Evolutionary conservation across 2,113 vertebrate genomes (phyloP).

Genomic region (Myxocyprinus asiaticus): DNA sequence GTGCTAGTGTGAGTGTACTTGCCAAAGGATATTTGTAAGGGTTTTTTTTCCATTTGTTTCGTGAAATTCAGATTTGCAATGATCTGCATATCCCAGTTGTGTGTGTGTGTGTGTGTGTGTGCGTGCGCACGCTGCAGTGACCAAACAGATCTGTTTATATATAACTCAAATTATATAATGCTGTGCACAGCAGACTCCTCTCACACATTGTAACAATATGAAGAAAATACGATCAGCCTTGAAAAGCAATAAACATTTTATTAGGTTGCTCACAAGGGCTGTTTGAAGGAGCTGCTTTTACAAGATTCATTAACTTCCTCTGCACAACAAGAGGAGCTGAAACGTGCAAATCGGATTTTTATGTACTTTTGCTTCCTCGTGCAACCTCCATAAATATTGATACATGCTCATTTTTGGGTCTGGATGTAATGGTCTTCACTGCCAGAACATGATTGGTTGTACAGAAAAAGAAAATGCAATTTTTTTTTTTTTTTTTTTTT

Average conservation of each 20-base stretch:
- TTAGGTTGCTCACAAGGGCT: not conserved
- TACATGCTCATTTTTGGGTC: not conserved
- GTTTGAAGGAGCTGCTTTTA: not conserved
- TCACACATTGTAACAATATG: not conserved
- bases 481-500: not conserved
- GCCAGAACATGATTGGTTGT: not conserved
- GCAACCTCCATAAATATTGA: not conserved
- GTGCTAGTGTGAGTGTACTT: not conserved
- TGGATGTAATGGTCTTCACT: not conserved
- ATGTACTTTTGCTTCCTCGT: not conserved
- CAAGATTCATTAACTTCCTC: not conserved
- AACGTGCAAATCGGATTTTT: not conserved
- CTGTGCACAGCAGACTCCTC: not conserved
- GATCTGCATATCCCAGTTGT: not conserved
- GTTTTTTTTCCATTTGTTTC: not conserved
- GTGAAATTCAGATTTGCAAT: not conserved
- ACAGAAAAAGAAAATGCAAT: not conserved
- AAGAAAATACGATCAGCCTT: not conserved
- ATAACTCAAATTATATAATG: not conserved
- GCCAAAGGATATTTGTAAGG: conserved; percentile 13
- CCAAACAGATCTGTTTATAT: not conserved
- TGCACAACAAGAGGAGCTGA: not conserved
- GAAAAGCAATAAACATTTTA: conserved; percentile 12
- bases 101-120: not conserved
- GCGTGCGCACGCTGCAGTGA: not conserved